phyloP scores from a whole-genome alignment of 2,888 invertebrate genomes.

The Dinocampus coccinellae region DNA sequence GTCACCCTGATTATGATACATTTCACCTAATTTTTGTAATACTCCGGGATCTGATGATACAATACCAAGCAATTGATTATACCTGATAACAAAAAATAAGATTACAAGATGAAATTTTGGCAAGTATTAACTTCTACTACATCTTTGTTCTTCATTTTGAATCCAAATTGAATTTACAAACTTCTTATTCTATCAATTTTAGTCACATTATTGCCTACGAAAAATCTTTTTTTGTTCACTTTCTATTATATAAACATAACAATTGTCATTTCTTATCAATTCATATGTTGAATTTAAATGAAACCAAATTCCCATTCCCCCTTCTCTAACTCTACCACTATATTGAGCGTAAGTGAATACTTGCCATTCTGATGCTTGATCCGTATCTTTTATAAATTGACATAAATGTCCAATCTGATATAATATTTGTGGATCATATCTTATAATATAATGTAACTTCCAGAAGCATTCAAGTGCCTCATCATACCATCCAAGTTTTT shows the following conservation, averaged over 20 bases:
- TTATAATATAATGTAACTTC: conserved; percentile 79
- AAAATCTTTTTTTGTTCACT: no score
- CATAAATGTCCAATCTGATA: conserved; percentile 85
- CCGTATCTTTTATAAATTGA: conserved; percentile 76
- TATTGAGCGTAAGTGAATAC: neutral
- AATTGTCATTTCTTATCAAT: no score
- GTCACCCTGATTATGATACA: conserved; percentile 92
- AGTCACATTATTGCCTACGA: no score
- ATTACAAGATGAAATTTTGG: conserved; percentile 11
- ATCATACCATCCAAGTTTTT: conserved; percentile 78
- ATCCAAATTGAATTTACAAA: no score
- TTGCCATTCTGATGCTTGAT: conserved; percentile 77
- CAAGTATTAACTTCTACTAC: no score
- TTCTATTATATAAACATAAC: no score
- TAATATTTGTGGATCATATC: conserved; percentile 80
- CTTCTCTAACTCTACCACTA: no score
- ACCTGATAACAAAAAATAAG: conserved; percentile 67
- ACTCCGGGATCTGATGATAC: conserved; percentile 92
- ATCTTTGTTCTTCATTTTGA: no score
- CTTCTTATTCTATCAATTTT: no score
- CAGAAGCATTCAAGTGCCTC: conserved; percentile 85
- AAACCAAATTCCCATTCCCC: no score
- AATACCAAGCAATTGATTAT: conserved; percentile 83
- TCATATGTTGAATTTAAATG: no score
- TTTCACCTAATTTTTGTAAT: conserved; percentile 88